Percentiles rank a stretch among this genome's conserved stretches.
Conservation (phyloP, 2,113 vertebrate genomes). For the Apaloderma vittatum region DNA sequence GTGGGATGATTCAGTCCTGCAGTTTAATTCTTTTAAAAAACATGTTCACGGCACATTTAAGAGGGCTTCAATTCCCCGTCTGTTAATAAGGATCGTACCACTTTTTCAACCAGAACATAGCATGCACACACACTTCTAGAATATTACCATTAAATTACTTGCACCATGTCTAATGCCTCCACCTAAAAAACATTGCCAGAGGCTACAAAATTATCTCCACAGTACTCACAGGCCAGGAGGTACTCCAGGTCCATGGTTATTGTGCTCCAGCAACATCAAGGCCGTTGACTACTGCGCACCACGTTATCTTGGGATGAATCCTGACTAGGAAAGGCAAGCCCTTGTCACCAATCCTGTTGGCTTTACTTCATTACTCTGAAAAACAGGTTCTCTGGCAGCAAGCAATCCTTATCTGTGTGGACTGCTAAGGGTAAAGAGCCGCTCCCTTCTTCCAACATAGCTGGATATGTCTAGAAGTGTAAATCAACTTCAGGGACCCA, state of each 20-base stretch:
- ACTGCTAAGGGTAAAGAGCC: background rate
- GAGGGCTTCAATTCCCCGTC: background rate
- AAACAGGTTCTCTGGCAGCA: conserved; percentile 28
- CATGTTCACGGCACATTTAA: conserved; percentile 25
- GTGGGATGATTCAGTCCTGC: background rate
- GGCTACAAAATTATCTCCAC: background rate
- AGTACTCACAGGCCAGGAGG: conserved; percentile 53
- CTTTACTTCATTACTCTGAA: conserved; percentile 3
- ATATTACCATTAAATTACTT: background rate
- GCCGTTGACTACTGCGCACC: background rate
- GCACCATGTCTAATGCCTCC: background rate
- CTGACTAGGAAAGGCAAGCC: background rate
- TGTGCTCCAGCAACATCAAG: background rate
- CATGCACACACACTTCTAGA: background rate
- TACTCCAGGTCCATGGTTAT: background rate
- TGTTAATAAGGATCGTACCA: background rate
- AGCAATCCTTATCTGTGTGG: background rate
- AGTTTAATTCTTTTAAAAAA: conserved; percentile 24
- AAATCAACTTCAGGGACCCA: conserved; percentile 46
- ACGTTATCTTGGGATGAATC: background rate
- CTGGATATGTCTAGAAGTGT: conserved; percentile 7
- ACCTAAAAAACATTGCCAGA: background rate
- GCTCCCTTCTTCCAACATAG: conserved; percentile 31
- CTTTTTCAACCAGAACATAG: background rate
- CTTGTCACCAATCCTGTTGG: background rate